Base-by-base conservation (phyloP, 2,113 vertebrate species). In the Lagenorhynchus albirostris region DNA sequence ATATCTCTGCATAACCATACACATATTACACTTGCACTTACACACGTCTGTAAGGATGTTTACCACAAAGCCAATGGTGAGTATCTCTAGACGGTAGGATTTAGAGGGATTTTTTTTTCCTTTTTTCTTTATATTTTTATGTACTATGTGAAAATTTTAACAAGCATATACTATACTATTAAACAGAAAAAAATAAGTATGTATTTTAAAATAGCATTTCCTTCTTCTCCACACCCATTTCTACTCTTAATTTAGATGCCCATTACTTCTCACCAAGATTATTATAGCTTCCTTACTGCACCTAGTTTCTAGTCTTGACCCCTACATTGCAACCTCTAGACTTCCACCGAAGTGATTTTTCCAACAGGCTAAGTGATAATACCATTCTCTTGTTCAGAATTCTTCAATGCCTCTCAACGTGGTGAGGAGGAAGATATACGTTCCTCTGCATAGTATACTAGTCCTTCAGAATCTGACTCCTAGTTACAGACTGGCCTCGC, bases 381-480 rank as follows among this genome's bases (percentile, higher is more conserved):
- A 44, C 1, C 23, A 90, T 8, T 31, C 41, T 53, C 33, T 26
- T 50, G 62, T 33, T 90, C 12, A 44, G 44, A 86, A 74, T 21
- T 70, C 47, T 65, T 76, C 6, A 29, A 1, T 14, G 79, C 63
- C 38, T 96, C 47, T 38, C 91, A 20, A 8, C 4, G 25, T 38
- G 36, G 50, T 36, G n/a, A 36, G 63, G 33, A 76, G n/a, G 71
- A 80, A 31, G 70, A 31, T 14, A 26, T 21, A 15, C 23, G 60
- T 4, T 47, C 29, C 12, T 25, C 11, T 3, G 4, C 20, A 6
- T 0, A 18, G 29, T 3, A 5, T 9, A 25, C 0, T 0, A 33
- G 11, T n/a, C 25, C 70, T 65, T 88, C 53, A 63, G 38, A 67
- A 36, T 1, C 21, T 29, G 50, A 23, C 6, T 58, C n/a, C 44